Conservation (phyloP, 2,888 invertebrate genomes). For the Terebella lapidaria region DNA sequence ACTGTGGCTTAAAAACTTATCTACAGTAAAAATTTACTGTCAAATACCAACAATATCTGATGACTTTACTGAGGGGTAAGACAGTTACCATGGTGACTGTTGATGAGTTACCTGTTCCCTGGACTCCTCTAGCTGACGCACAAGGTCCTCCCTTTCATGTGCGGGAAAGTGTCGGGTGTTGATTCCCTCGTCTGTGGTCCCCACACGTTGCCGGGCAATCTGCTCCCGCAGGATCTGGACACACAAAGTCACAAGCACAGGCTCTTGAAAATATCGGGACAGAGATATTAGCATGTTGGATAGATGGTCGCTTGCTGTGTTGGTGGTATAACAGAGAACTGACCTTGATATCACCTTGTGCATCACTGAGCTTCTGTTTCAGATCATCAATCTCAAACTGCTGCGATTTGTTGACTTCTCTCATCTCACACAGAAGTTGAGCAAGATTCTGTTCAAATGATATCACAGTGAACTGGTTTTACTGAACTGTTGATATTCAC, state of each 20-base stretch:
- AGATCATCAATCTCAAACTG: constrained; percentile 66
- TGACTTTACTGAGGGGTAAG: too few relatives aligned
- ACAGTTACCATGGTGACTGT: too few relatives aligned
- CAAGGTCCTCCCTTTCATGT: constrained; percentile 66
- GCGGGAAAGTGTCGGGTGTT: constrained; percentile 55
- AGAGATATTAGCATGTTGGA: too few relatives aligned
- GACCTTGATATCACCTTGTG: constrained; percentile 55
- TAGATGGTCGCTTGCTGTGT: too few relatives aligned
- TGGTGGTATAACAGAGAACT: too few relatives aligned
- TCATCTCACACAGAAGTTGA: constrained; percentile 52
- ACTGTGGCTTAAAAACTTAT: background rate
- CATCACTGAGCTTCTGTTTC: constrained; percentile 64
- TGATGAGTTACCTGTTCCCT: constrained; percentile 68
- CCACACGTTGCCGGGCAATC: constrained; percentile 49
- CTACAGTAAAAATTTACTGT: too few relatives aligned
- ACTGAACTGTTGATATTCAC: too few relatives aligned
- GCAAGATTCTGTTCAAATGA: constrained; percentile 40
- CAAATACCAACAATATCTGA: too few relatives aligned
- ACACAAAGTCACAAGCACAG: background rate
- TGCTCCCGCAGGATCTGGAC: constrained; percentile 50
- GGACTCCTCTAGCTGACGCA: constrained; percentile 64
- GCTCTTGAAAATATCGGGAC: too few relatives aligned
- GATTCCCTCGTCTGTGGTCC: constrained; percentile 51
- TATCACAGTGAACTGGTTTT: too few relatives aligned
- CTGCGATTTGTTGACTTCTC: constrained; percentile 59